These are phyloP conservation scores for Holothuria leucospilota DNA, from an alignment of 53 echinoderm and acorn worm genomes.

Conservation along the genomic window DNA sequence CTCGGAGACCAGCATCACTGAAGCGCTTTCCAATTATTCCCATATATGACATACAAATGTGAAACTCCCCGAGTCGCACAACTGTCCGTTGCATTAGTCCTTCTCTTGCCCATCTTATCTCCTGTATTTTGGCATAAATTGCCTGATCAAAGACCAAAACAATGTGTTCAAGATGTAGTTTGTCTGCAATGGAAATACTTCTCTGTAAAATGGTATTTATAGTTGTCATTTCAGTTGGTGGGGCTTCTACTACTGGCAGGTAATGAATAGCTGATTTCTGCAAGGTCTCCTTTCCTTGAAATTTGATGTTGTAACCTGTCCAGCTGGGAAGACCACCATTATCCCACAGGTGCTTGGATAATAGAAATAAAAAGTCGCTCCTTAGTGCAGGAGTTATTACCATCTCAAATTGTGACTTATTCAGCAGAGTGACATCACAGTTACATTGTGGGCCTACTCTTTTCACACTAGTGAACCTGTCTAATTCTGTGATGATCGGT, in stretches of 20 bases:
- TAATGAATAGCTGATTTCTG: conserved; percentile 29
- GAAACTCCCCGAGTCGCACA: conserved; percentile 68
- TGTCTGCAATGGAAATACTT: conserved; percentile 54
- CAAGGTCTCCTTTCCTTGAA: background rate
- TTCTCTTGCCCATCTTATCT: conserved; percentile 55
- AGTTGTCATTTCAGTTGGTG: conserved; percentile 50
- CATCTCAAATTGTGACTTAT: background rate
- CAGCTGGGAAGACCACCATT: conserved; percentile 25
- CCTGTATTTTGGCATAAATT: conserved; percentile 62
- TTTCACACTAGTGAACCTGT: too few species aligned
- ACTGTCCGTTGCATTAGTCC: conserved; percentile 55
- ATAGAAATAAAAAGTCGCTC: background rate
- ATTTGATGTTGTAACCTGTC: conserved; percentile 38
- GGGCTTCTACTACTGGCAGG: conserved; percentile 46
- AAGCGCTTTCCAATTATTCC: conserved; percentile 69
- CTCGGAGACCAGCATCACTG: conserved; percentile 72
- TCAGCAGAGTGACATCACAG: too few species aligned
- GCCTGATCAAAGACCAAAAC: conserved; percentile 66
- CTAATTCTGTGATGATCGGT: conserved; percentile 28
- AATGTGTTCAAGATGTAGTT: conserved; percentile 15
- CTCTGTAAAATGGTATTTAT: conserved; percentile 43
- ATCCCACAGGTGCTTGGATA: too few species aligned
- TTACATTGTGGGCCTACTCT: too few species aligned
- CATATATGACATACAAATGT: conserved; percentile 62
- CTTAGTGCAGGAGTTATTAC: background rate